Evolutionary conservation across 2,888 invertebrate species (phyloP).

Genomic region (Malacosoma neustria): DNA sequence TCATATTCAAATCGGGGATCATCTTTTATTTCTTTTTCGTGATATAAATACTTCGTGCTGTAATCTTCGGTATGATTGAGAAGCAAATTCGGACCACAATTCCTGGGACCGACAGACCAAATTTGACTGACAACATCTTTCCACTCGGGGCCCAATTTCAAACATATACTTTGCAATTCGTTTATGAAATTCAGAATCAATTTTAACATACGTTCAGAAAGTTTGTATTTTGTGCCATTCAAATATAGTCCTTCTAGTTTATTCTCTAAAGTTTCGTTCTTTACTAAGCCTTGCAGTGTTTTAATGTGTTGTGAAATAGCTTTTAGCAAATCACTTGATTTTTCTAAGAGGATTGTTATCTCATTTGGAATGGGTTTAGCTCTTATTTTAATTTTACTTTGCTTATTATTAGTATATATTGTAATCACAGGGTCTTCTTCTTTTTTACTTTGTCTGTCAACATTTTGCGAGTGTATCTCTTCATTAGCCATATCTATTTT

Average conservation of each 20-base stretch:
- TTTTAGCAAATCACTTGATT: slow-evolving; percentile 81
- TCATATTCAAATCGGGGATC: slow-evolving; percentile 79
- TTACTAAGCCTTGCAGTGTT: slow-evolving; percentile 45
- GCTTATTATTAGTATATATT: slow-evolving; percentile 81
- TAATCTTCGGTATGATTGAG: slow-evolving; percentile 86
- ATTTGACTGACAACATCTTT: slow-evolving; percentile 77
- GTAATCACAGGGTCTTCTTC: slow-evolving; percentile 69
- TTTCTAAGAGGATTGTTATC: slow-evolving; percentile 82
- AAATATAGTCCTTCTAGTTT: slow-evolving; percentile 38
- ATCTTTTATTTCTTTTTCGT: slow-evolving; percentile 45
- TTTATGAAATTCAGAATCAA: slow-evolving; percentile 63
- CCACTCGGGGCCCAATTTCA: slow-evolving; percentile 72
- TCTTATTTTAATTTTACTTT: slow-evolving; percentile 81
- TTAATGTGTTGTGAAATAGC: slow-evolving; percentile 71
- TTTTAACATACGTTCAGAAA: slow-evolving; percentile 59
- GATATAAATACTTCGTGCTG: slow-evolving; percentile 50
- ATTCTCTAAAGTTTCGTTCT: slow-evolving; percentile 46
- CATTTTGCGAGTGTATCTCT: slow-evolving; percentile 79
- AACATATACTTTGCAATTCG: slow-evolving; percentile 76
- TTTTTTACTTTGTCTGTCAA: slow-evolving; percentile 58
- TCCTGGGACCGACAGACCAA: slow-evolving; percentile 94
- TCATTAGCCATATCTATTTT: slow-evolving; percentile 91
- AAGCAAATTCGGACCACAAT: slow-evolving; percentile 92
- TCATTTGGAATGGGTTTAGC: slow-evolving; percentile 84
- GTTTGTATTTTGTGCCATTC: slow-evolving; percentile 36